These are phyloP conservation scores for Rhagoletis pomonella DNA, from an alignment of 1,140 invertebrate genomes.

Conservation along the genomic window DNA sequence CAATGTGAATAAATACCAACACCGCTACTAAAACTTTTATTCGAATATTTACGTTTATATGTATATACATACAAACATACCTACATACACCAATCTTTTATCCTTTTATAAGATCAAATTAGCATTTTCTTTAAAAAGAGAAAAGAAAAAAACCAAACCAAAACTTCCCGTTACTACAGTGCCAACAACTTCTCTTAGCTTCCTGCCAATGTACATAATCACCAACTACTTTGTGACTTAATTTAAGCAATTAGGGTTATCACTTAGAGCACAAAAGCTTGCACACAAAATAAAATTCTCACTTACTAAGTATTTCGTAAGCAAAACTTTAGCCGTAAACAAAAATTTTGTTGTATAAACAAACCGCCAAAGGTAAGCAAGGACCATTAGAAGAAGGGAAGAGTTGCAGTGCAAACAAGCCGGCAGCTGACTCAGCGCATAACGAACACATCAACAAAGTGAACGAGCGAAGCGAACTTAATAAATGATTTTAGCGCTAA, in stretches of 20 bases:
- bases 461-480: background rate
- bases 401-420: background rate
- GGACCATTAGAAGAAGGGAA: background rate
- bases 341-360: constrained; percentile 17
- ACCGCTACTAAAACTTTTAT: too few species aligned
- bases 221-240: constrained; percentile 17
- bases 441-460: background rate
- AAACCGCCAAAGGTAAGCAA: background rate
- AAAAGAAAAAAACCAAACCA: too few species aligned
- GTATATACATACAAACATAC: too few species aligned
- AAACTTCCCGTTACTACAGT: too few species aligned
- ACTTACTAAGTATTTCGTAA: background rate
- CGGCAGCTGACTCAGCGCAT: background rate
- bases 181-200: background rate
- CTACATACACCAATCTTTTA: too few species aligned
- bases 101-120: too few species aligned
- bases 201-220: background rate
- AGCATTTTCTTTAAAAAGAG: too few species aligned
- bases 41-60: too few species aligned
- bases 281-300: background rate
- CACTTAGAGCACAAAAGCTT: background rate
- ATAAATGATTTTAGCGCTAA: constrained; percentile 47
- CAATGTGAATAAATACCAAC: too few species aligned
- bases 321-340: constrained; percentile 10
- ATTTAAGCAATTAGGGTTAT: constrained; percentile 29